phyloP scores from a whole-genome alignment of 2,797 vertebrate species.

The Enteromius afrohamiltoni region DNA sequence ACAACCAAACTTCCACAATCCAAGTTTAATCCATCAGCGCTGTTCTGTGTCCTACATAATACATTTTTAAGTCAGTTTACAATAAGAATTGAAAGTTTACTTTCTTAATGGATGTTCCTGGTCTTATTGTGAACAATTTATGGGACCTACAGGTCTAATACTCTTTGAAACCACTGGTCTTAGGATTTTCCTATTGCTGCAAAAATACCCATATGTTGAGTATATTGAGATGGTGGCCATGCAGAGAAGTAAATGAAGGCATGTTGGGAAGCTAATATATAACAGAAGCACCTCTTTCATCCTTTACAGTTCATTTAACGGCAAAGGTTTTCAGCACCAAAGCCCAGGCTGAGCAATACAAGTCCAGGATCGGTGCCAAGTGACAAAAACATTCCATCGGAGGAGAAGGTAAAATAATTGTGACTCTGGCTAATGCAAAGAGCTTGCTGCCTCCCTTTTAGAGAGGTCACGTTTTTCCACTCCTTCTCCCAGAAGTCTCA shows the following conservation, averaged over 20 bases:
- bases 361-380: conserved; percentile 38
- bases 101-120: neutral
- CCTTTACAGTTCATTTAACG: conserved; percentile 58
- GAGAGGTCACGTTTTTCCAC: conserved; percentile 41
- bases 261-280: conserved; percentile 62
- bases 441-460: conserved; percentile 48
- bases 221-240: conserved; percentile 29
- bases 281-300: conserved; percentile 56
- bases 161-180: neutral
- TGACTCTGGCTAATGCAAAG: conserved; percentile 45
- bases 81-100: neutral
- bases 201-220: conserved; percentile 26
- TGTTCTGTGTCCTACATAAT: neutral
- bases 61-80: neutral
- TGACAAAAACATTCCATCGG: conserved; percentile 61
- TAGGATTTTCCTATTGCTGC: neutral
- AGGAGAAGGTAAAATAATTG: conserved; percentile 57
- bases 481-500: conserved; percentile 7
- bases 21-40: neutral
- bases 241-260: conserved; percentile 16
- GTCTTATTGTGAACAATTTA: neutral
- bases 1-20: neutral
- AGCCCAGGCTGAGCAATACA: conserved; percentile 51
- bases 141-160: neutral
- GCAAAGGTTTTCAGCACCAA: conserved; percentile 43